Conservation (phyloP, 2,113 vertebrate genomes). For the Hyperoodon ampullatus region DNA sequence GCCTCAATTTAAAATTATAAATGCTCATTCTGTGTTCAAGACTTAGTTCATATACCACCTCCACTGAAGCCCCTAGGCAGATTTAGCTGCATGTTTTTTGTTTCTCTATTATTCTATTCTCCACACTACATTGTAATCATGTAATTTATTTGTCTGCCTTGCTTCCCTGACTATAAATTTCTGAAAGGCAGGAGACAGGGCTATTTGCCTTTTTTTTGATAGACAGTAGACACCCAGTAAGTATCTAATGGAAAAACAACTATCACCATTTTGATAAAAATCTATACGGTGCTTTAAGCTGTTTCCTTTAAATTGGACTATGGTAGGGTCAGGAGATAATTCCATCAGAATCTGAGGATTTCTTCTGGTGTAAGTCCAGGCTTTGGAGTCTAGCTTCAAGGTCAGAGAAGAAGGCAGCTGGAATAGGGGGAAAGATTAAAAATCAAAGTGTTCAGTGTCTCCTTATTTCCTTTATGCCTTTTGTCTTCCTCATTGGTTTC, state of each 20-base stretch:
- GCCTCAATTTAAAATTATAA: slow-evolving; percentile 65
- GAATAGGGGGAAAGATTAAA: not conserved
- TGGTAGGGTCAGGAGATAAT: not conserved
- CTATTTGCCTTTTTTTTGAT: not conserved
- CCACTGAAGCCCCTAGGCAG: not conserved
- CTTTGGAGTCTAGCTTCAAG: not conserved
- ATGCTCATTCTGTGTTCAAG: slow-evolving; percentile 44
- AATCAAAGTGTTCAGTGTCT: not conserved
- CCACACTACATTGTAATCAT: not conserved
- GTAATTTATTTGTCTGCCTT: not conserved
- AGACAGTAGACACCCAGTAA: not conserved
- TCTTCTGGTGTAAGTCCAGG: not conserved
- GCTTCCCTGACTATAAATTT: not conserved
- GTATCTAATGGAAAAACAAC: slow-evolving; percentile 16
- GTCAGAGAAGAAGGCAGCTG: not conserved
- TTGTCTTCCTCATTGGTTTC: not conserved
- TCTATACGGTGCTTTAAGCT: not conserved
- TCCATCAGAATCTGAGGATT: not conserved
- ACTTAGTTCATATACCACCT: slow-evolving; percentile 14
- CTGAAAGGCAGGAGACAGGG: not conserved
- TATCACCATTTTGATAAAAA: slow-evolving; percentile 50
- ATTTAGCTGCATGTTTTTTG: not conserved
- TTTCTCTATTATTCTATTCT: not conserved
- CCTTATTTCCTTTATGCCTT: not conserved
- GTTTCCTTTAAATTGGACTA: not conserved